Evolutionary conservation across 2,888 invertebrate genomes (phyloP), one percentile per base, ranked within the genome.

Genomic region (Phalangium opilio): DNA sequence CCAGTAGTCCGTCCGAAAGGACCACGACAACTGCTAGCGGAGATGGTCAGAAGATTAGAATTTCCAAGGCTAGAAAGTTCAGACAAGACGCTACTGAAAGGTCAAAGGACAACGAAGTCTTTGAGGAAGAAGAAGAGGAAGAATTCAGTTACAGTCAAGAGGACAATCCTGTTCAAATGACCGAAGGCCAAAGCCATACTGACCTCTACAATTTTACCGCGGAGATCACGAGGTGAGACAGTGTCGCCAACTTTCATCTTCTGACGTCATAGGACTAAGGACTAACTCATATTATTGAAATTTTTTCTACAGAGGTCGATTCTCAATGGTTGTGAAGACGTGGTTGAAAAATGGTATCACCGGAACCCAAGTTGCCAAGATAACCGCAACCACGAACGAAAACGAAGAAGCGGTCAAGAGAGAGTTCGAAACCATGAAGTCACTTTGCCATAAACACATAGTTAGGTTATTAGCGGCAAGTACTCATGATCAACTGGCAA

Each of bases 381-480:
- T 90, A n/a, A 57, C 69, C 36, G 57, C 59, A n/a, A 50, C 58
- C 12, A 50, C 70, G 81, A 45, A 50, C 17, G 53, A 57, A n/a
- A 54, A 58, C 11, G 61, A 83, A 82, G 60, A 70, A 75, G 50
- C 72, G 73, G 41, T 73, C 75, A 2, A 76, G 17, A 48, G 53
- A 39, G 95, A 96, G 67, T 90, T 82, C 63, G 84, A 90, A 52
- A 79, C 80, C 40, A 70, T 91, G 38, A 73, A 81, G 53, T 76
- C 82, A 10, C 68, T 91, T 38, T 73, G 86, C 54, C 93, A 96
- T 63, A 90, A 91, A 65, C 76, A 86, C 63, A 80, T 96, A 65
- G 81, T 67, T 18, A 81, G 40, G 12, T 57, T 72, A 15, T 53
- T 64, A 33, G 64, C 63, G 32, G 68, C 67, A 11, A 68, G 49